A percentile compares a stretch with the other conserved stretches of the same genome.
Evolutionary conservation across 1,140 invertebrate genomes (phyloP).

Genomic region (Asobara japonica): DNA sequence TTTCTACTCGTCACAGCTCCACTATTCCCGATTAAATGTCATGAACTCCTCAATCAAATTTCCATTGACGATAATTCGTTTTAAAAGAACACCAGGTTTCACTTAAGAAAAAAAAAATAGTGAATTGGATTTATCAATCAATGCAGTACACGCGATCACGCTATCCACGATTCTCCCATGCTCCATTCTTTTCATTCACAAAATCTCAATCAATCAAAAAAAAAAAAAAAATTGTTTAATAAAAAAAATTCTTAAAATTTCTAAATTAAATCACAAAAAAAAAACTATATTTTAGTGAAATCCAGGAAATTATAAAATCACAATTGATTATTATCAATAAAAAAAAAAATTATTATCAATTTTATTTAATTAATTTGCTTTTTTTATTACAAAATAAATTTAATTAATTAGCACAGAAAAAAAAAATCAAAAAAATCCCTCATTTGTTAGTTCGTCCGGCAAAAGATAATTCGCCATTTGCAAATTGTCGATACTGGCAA

Average conservation of each 20-base stretch:
- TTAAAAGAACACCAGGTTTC: neutral
- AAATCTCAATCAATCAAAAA: too few relatives aligned
- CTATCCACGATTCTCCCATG: neutral
- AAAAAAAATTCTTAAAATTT: too few relatives aligned
- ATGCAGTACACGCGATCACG: slow-evolving; percentile 4
- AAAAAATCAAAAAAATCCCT: slow-evolving; percentile 2
- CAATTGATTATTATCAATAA: too few relatives aligned
- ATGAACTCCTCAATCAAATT: neutral
- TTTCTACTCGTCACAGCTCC: too few relatives aligned
- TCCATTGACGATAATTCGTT: neutral
- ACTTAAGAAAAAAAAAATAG: neutral
- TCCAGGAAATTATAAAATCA: too few relatives aligned
- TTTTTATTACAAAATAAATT: too few relatives aligned
- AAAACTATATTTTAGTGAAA: too few relatives aligned
- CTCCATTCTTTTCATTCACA: neutral
- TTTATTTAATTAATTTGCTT: too few relatives aligned
- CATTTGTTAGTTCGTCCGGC: neutral
- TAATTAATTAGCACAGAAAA: too few relatives aligned
- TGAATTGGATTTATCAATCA: neutral
- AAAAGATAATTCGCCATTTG: neutral
- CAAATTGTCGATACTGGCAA: slow-evolving; percentile 30
- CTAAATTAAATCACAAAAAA: too few relatives aligned
- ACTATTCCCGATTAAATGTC: neutral
- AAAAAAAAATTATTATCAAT: too few relatives aligned
- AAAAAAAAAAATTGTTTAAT: too few relatives aligned